Conservation (phyloP, 2,888 invertebrate genomes). For the Congeria kusceri region DNA sequence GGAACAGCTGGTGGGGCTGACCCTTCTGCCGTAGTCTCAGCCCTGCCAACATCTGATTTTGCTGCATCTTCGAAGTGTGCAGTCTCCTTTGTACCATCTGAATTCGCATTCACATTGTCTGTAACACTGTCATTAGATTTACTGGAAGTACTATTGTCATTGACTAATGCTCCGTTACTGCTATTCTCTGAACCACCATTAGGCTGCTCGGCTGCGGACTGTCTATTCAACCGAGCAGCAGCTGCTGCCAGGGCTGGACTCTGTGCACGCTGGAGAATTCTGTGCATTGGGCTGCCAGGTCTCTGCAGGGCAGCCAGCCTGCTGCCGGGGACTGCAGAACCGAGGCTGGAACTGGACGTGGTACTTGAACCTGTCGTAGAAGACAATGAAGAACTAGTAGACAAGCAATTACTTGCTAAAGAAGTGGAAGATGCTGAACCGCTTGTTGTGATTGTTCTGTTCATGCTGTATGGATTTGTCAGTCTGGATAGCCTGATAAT, state of each 20-base stretch:
- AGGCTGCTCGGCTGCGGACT: conserved; percentile 1
- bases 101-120: neutral
- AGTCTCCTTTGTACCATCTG: neutral
- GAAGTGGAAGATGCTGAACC: conserved; percentile 5
- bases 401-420: conserved; percentile 1
- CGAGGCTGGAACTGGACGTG: conserved; percentile 10
- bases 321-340: conserved; percentile 51
- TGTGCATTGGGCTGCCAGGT: conserved; percentile 63
- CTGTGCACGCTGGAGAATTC: conserved; percentile 50
- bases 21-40: neutral
- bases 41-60: neutral
- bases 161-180: neutral
- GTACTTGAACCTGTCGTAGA: conserved; percentile 7
- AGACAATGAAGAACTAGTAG: conserved; percentile 13
- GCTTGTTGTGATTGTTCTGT: conserved; percentile 19
- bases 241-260: conserved; percentile 58
- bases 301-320: conserved; percentile 61
- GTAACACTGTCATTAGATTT: neutral
- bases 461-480: conserved; percentile 37
- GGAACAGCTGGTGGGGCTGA: conserved; percentile 33
- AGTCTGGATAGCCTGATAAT: conserved; percentile 56
- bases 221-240: conserved; percentile 39
- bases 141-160: neutral
- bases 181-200: too few relatives aligned
- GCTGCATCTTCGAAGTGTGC: conserved; percentile 5